Evolutionary conservation across 2,797 vertebrate genomes (phyloP), one percentile per base, ranked within the genome.

Genomic region (Helarctos malayanus): DNA sequence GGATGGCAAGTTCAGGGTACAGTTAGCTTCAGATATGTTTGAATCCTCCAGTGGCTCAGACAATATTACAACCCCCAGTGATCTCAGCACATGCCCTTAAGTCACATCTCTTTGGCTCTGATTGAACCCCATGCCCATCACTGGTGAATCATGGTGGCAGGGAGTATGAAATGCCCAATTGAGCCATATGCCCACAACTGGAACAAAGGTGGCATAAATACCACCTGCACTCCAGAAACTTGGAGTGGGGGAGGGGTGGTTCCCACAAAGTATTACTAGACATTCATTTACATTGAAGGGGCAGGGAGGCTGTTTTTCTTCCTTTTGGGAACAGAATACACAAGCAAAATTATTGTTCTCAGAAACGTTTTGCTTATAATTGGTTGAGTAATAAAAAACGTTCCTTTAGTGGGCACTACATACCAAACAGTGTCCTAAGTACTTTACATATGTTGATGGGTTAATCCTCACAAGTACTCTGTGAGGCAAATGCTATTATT

Each of bases 21-120:
- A 79, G 18, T 14, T 52, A 73, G 16, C 29, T 85, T 87, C 82
- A 69, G 76, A 45, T 49, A 5, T 91, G 8, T 88, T 69, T 29
- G 38, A 61, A 68, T 65, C 52, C 14, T 65, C 52, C 23, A 73
- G 47, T 65, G 41, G 7, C 54, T 83, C 32, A n/a, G 27, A 82
- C n/a, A 38, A 47, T 63, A n/a, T 81, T 65, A 7, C 79, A 25
- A 32, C 21, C 54, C 35, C 25, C 45, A 71, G 4, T 23, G 5
- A 54, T 71, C 32, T 63, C 47, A 88, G 38, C 47, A 94, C 80
- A 71, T 10, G 3, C 57, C 8, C 23, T 88, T 56, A 61, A 32
- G 6, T 91, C 32, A 85, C 10, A 59, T 73, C 59, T 90, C 52
- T 86, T 89, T 91, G 59, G 32, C n/a, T 93, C 68, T 87, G 69